These are phyloP conservation scores for Nesidiocoris tenuis DNA, from an alignment of 2,888 invertebrate genomes.

Conservation along the genomic window DNA sequence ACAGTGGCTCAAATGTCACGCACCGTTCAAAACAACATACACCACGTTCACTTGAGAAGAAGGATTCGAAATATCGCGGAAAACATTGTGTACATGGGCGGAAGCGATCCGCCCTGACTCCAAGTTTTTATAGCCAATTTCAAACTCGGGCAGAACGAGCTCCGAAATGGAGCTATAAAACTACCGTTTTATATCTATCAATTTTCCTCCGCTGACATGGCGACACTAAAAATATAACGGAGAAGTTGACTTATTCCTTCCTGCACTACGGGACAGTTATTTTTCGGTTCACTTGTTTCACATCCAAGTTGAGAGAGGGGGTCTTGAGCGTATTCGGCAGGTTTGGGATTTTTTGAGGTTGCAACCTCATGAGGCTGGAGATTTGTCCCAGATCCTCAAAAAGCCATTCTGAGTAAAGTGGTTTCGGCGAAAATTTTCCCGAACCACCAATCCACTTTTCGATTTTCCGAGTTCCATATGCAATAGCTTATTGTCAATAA, in stretches of 20 bases:
- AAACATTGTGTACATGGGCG: not conserved
- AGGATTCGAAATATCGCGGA: not conserved
- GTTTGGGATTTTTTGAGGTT: too few species aligned
- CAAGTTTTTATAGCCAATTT: slow-evolving; percentile 21
- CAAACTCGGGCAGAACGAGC: slow-evolving; percentile 17
- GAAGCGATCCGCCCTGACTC: not conserved
- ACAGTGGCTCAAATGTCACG: not conserved
- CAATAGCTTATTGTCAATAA: too few species aligned
- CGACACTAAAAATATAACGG: slow-evolving; percentile 30
- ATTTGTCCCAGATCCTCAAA: too few species aligned
- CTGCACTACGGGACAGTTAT: not conserved
- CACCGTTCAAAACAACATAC: not conserved
- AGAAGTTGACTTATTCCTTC: not conserved
- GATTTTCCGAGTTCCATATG: too few species aligned
- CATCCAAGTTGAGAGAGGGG: too few species aligned
- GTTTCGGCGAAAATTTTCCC: too few species aligned
- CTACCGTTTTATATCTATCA: slow-evolving; percentile 28
- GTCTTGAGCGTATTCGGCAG: too few species aligned
- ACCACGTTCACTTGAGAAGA: not conserved
- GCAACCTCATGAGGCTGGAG: too few species aligned
- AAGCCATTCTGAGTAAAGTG: too few species aligned
- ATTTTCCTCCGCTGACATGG: slow-evolving; percentile 18
- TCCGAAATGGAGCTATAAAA: slow-evolving; percentile 19
- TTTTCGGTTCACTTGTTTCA: too few species aligned
- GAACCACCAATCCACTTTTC: too few species aligned